phyloP scores from a whole-genome alignment of 2,888 invertebrate species.

The Diplolepis rosae region DNA sequence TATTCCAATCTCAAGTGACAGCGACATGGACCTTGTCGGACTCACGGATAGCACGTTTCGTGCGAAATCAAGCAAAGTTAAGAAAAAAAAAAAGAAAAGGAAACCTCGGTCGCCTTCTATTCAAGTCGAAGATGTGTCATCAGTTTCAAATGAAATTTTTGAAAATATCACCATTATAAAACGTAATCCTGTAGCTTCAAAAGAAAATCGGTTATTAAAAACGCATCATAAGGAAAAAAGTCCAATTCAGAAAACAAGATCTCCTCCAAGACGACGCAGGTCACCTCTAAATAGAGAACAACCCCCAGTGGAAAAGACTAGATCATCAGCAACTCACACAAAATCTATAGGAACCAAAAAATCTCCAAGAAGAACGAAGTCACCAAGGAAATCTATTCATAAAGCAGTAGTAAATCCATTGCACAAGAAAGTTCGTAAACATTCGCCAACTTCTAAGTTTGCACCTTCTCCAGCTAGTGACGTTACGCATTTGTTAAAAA shows the following conservation, averaged over 20 bases:
- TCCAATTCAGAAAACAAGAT: conserved; percentile 33
- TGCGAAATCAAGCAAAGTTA: conserved; percentile 45
- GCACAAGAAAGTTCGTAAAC: conserved; percentile 38
- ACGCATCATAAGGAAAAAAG: conserved; percentile 47
- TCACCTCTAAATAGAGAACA: conserved; percentile 41
- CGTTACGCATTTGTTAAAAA: conserved; percentile 62
- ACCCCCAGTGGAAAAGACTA: conserved; percentile 49
- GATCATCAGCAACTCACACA: conserved; percentile 48
- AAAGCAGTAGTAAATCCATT: conserved; percentile 41
- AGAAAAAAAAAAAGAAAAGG: conserved; percentile 61
- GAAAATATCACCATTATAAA: conserved; percentile 31
- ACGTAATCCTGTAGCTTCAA: conserved; percentile 33
- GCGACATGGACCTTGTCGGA: conserved; percentile 68
- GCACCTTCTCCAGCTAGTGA: conserved; percentile 38
- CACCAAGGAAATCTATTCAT: conserved; percentile 38
- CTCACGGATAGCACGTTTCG: conserved; percentile 56
- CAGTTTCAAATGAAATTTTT: not conserved
- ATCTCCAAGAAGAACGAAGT: conserved; percentile 48
- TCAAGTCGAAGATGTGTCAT: not conserved
- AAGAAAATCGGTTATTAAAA: conserved; percentile 43
- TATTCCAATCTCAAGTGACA: conserved; percentile 70
- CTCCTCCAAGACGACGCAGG: conserved; percentile 53
- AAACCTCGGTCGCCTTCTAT: conserved; percentile 41
- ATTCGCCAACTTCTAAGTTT: conserved; percentile 12
- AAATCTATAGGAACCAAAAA: conserved; percentile 43